These are phyloP conservation scores for Lagorchestes hirsutus DNA, from an alignment of 2,797 vertebrate species.

Conservation along the genomic window DNA sequence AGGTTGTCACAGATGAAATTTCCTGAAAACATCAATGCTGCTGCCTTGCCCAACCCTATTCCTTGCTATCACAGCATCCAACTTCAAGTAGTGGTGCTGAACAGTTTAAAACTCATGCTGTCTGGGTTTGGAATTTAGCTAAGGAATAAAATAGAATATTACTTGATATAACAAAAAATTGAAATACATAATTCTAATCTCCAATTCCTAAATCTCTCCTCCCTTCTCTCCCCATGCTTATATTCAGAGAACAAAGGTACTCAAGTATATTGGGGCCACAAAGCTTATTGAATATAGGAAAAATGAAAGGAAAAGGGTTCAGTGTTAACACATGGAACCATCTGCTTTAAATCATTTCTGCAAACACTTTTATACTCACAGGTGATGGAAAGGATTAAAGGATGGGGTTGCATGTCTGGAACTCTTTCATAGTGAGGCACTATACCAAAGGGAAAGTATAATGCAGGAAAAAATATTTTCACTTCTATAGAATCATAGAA, in stretches of 20 bases:
- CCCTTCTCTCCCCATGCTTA: neutral
- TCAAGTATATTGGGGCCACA: neutral
- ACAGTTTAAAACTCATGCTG: neutral
- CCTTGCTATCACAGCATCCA: neutral
- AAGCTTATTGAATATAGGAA: neutral
- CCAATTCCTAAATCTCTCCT: neutral
- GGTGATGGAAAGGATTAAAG: neutral
- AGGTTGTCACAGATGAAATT: neutral
- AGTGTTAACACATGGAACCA: neutral
- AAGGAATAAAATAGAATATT: neutral
- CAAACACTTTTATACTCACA: neutral
- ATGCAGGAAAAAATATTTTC: neutral
- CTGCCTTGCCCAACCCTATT: neutral
- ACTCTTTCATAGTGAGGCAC: neutral
- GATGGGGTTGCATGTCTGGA: neutral
- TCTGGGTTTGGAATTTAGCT: neutral
- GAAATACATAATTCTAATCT: neutral
- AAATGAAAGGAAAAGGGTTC: neutral
- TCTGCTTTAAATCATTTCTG: neutral
- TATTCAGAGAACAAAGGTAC: neutral
- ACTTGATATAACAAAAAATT: neutral
- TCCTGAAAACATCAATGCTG: neutral
- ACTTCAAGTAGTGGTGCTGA: neutral
- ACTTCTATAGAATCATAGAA: neutral
- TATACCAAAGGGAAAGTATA: neutral